These are phyloP conservation scores for Synergus laeviventris DNA, from an alignment of 2,888 invertebrate species.

Conservation along the genomic window DNA sequence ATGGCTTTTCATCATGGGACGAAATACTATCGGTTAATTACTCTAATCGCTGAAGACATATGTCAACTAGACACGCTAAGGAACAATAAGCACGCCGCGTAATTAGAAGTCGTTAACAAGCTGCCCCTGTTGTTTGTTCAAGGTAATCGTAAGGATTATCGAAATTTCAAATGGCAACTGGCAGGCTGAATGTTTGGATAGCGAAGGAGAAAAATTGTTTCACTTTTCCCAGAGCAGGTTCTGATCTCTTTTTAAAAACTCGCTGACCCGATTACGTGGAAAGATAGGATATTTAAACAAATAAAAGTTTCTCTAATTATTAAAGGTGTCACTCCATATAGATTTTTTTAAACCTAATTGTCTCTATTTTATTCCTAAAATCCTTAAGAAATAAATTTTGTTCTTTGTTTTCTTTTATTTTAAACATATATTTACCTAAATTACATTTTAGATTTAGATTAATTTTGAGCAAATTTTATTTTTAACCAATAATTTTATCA, in stretches of 20 bases:
- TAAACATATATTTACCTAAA: too few species aligned
- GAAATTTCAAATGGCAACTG: conserved; percentile 28
- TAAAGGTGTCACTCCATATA: neutral
- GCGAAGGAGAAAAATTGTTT: neutral
- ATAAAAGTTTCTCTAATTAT: conserved; percentile 4
- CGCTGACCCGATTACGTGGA: neutral
- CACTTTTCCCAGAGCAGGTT: neutral
- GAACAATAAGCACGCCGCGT: conserved; percentile 26
- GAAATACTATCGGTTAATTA: conserved; percentile 14
- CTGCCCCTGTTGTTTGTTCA: conserved; percentile 29
- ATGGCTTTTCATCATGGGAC: neutral
- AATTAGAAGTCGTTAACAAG: conserved; percentile 40
- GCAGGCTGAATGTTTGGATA: conserved; percentile 2
- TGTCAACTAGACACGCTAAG: conserved; percentile 31
- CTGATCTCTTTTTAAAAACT: neutral
- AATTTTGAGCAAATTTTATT: too few species aligned
- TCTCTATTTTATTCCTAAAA: too few species aligned
- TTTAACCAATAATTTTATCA: too few species aligned
- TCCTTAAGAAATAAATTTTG: too few species aligned
- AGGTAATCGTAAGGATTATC: conserved; percentile 38
- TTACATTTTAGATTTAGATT: too few species aligned
- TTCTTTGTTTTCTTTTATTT: too few species aligned
- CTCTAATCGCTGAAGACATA: conserved; percentile 26
- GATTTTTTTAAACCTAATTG: too few species aligned
- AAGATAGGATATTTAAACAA: conserved; percentile 20